A percentile compares a stretch with the other conserved stretches of the same genome.
Evolutionary conservation across 2,113 vertebrate species (phyloP).

Genomic region (Lipotes vexillifer): DNA sequence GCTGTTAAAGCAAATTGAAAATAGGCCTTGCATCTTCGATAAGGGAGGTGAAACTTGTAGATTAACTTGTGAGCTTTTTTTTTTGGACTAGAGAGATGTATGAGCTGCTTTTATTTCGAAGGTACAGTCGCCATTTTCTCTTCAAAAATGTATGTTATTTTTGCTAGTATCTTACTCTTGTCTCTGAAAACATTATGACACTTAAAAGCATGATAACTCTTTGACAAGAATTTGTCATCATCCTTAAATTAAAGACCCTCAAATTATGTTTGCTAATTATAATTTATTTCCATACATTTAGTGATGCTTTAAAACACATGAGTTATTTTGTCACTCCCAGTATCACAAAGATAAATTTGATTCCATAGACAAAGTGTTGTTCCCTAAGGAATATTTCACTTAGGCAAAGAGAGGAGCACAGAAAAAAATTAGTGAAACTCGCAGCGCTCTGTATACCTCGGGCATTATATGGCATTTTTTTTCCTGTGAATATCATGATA

Average conservation of each 20-base stretch:
- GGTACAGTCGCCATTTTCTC: slow-evolving; percentile 13
- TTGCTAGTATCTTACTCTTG: not conserved
- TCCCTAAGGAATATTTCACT: not conserved
- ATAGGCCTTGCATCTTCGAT: not conserved
- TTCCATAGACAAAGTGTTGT: not conserved
- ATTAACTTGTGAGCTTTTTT: not conserved
- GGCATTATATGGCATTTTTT: not conserved
- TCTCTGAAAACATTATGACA: not conserved
- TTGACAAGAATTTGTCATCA: not conserved
- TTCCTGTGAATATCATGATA: not conserved
- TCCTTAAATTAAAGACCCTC: not conserved
- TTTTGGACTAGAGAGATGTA: not conserved
- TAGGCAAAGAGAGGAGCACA: not conserved
- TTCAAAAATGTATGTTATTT: not conserved
- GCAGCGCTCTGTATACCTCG: not conserved
- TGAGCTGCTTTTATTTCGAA: slow-evolving; percentile 19
- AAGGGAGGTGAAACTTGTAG: not conserved
- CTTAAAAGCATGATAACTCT: not conserved
- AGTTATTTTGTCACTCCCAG: slow-evolving; percentile 17
- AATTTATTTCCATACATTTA: slow-evolving; percentile 25
- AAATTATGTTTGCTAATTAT: slow-evolving; percentile 28
- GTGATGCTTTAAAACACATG: not conserved
- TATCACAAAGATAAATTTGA: not conserved
- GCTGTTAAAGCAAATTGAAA: not conserved
- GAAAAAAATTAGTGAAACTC: not conserved